Conservation (phyloP, 2,797 vertebrate species). For the Coregonus suidteri region DNA sequence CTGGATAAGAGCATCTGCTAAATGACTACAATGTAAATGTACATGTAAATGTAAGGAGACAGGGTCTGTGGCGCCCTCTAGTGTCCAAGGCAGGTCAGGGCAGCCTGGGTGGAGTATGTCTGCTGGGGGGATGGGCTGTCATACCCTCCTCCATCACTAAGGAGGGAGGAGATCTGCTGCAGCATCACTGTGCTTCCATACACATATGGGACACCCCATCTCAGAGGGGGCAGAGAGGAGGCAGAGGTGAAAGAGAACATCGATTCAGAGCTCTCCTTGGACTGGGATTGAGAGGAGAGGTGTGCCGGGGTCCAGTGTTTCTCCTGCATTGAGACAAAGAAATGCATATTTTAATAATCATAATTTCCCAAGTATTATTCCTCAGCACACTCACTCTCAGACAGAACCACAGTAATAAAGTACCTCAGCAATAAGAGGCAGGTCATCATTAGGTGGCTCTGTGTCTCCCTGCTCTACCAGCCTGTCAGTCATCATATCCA, state of each 20-base stretch:
- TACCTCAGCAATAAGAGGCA: constrained; percentile 27
- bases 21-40: no score
- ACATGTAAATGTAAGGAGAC: constrained; percentile 8
- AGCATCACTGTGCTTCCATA: constrained; percentile 45
- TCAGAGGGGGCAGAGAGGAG: constrained; percentile 38
- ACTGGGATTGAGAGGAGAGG: constrained; percentile 27
- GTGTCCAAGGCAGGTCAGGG: not conserved
- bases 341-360: not conserved
- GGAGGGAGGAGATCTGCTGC: constrained; percentile 52
- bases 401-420: not conserved
- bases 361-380: not conserved
- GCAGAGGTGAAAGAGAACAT: constrained; percentile 40
- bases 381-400: not conserved
- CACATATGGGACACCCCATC: constrained; percentile 4
- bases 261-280: constrained; percentile 26
- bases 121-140: constrained; percentile 18
- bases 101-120: not conserved
- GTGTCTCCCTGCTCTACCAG: not conserved
- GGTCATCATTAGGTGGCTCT: not conserved
- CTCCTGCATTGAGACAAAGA: constrained; percentile 17
- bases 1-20: no score
- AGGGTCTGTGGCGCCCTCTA: constrained; percentile 53
- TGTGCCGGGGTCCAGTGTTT: constrained; percentile 1
- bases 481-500: constrained; percentile 18
- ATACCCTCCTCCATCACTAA: constrained; percentile 34